Evolutionary conservation across 2,797 vertebrate species (phyloP), one percentile per base, ranked within the genome.

Genomic region (Syndactyla subalaris): DNA sequence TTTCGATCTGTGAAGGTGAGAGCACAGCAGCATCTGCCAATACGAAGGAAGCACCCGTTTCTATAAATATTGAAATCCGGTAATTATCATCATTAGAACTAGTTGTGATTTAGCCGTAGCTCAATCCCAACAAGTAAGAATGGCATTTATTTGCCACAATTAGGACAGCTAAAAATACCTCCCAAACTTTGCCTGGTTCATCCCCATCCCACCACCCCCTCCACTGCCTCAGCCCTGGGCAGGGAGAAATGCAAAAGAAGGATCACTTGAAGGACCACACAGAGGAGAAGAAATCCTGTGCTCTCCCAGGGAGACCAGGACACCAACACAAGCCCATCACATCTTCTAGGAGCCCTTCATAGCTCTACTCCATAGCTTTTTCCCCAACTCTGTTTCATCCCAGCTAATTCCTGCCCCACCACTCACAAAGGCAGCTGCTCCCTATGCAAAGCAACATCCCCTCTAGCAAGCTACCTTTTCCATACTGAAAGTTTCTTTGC

Each of bases 41-140:
- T 92, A 94, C 2, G 89, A 93, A 96, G 95, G 97, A 96, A 97
- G 97, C 71, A 39, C 95, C 89, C 80, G 68, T 91, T 96, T 96
- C 96, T 97, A 97, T 96, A 97, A 97, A 97, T 97, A 97, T 95
- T 97, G 97, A 95, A 97, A 97, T 96, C 96, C 95, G 92, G 95
- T 96, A 95, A 96, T 96, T 96, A 97, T 96, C 96, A 95, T 97
- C 96, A 97, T 97, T 96, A 95, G 91, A 94, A 93, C 81, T 86
- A 95, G 97, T 81, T 93, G 94, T 94, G 94, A 95, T 97, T 89
- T 95, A 96, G 95, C 95, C 23, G 13, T 45, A 96, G 95, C 89
- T 92, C 96, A 96, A 94, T 86, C 97, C 89, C 89, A 52, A 88
- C 89, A 89, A 96, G 95, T 46, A 91, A 96, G 93, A 95, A 96